Percentiles rank a stretch among this genome's conserved stretches.
These are phyloP conservation scores for Mesitornis unicolor DNA, from an alignment of 2,113 vertebrate species.

Conservation along the genomic window DNA sequence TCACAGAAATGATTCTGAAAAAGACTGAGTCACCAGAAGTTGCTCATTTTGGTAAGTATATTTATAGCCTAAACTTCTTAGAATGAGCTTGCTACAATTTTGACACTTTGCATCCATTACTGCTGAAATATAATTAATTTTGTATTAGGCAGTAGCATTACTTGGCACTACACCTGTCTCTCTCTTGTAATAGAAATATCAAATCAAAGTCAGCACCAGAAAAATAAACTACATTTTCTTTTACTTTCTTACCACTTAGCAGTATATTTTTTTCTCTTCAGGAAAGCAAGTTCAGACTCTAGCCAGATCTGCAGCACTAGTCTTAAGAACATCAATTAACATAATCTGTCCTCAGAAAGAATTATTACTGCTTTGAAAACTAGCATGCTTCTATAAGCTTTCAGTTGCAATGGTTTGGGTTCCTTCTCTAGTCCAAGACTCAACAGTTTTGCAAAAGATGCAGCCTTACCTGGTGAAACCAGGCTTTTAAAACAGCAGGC, in stretches of 20 bases:
- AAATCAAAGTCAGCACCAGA: too few relatives aligned
- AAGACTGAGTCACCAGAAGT: slow-evolving; percentile 83
- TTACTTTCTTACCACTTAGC: too few relatives aligned
- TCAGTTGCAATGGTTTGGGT: neutral
- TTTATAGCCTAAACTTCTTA: neutral
- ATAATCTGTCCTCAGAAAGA: too few relatives aligned
- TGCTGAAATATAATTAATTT: neutral
- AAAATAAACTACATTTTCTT: too few relatives aligned
- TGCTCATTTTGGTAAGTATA: slow-evolving; percentile 85
- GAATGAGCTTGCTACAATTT: neutral
- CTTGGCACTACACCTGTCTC: too few relatives aligned
- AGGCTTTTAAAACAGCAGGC: neutral
- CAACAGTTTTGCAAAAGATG: neutral
- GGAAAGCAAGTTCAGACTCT: too few relatives aligned
- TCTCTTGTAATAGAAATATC: too few relatives aligned
- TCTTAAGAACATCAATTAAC: too few relatives aligned
- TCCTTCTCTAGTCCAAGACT: neutral
- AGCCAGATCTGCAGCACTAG: too few relatives aligned
- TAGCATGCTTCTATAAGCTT: neutral
- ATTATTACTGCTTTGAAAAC: neutral
- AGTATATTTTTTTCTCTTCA: too few relatives aligned
- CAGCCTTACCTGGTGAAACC: neutral
- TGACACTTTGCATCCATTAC: neutral
- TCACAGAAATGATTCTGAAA: slow-evolving; percentile 81
- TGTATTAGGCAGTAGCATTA: neutral